Conservation (phyloP, 2,888 invertebrate genomes). For the Tenthredo distinguenda region DNA sequence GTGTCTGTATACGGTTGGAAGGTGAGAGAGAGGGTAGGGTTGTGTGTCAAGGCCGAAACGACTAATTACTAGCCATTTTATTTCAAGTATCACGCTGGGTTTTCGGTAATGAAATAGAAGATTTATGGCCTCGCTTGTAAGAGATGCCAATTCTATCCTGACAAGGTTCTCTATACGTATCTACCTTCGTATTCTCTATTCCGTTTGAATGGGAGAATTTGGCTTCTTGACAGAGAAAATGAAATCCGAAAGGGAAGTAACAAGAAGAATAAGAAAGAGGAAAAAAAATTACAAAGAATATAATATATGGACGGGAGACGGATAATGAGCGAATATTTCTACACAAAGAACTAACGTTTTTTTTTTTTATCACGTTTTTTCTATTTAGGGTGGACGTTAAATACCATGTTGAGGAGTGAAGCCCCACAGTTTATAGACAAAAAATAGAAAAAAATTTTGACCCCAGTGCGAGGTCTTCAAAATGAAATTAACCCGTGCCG, state of each 20-base stretch:
- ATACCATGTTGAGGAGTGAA: too few species aligned
- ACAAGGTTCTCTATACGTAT: not conserved
- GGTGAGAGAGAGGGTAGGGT: not conserved
- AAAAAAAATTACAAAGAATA: not conserved
- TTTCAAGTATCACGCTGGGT: constrained; percentile 17
- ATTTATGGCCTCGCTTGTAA: constrained; percentile 3
- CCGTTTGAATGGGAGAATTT: not conserved
- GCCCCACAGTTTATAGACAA: too few species aligned
- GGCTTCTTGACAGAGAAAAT: constrained; percentile 22
- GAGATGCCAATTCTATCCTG: not conserved
- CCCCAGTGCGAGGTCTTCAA: too few species aligned
- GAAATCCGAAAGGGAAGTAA: not conserved
- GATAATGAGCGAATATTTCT: not conserved
- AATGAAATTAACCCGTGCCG: too few species aligned
- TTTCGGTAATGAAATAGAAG: constrained; percentile 31
- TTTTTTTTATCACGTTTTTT: too few species aligned
- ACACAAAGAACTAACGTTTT: not conserved
- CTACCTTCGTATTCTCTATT: not conserved
- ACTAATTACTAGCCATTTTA: constrained; percentile 5
- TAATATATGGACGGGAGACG: not conserved
- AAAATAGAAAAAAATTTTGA: too few species aligned
- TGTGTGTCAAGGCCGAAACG: constrained; percentile 14
- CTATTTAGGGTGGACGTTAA: too few species aligned
- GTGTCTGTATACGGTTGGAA: not conserved
- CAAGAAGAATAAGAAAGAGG: not conserved